phyloP scores from a whole-genome alignment of 2,113 vertebrate species.

The Indri indri region DNA sequence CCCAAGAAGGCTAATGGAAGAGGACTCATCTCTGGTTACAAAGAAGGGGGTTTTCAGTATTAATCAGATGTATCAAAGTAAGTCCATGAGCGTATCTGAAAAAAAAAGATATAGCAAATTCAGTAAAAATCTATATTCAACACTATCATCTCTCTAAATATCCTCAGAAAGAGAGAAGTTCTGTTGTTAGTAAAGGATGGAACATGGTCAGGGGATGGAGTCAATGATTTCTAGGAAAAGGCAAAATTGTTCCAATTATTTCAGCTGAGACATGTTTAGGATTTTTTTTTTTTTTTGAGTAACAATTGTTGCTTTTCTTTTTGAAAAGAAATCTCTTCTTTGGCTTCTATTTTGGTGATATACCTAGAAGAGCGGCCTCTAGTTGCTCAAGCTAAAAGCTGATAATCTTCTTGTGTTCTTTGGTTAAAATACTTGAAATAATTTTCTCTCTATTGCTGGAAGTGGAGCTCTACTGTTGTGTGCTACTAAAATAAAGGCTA shows the following conservation, averaged over 20 bases:
- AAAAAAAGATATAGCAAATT: background rate
- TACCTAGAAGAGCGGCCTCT: background rate
- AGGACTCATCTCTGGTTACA: background rate
- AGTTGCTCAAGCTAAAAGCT: background rate
- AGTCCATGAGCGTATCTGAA: background rate
- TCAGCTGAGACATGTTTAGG: background rate
- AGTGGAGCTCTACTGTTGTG: background rate
- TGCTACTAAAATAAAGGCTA: background rate
- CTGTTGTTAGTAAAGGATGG: background rate
- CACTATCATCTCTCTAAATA: background rate
- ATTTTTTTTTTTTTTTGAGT: background rate
- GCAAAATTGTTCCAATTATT: background rate
- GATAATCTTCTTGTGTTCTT: background rate
- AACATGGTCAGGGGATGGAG: background rate
- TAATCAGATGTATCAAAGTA: background rate
- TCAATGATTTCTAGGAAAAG: background rate
- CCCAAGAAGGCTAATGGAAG: background rate
- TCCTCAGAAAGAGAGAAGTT: background rate
- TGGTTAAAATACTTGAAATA: conserved; percentile 8
- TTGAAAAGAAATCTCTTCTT: background rate
- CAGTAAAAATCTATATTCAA: background rate
- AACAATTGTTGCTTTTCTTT: background rate
- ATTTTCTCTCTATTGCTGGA: background rate
- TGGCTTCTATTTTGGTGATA: background rate
- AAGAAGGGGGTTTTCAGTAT: background rate